Evolutionary conservation across 2,797 vertebrate species (phyloP), one percentile per base, ranked within the genome.

Genomic region (Diplodus puntazzo): DNA sequence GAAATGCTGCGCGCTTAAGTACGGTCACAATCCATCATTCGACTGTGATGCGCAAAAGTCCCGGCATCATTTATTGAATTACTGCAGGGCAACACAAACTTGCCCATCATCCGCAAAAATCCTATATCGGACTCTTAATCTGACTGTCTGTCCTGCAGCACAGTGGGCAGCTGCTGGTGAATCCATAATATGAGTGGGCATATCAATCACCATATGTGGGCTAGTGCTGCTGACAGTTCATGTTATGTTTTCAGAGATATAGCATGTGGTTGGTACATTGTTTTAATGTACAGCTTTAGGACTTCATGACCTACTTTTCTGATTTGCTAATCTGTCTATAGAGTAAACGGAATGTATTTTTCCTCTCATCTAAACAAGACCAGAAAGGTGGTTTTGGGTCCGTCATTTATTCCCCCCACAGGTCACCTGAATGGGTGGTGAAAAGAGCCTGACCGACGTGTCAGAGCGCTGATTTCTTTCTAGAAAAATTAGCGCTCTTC

Each of bases 391-490:
- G 14, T 59, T 74, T 64, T 54, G 18, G 64, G 63, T 64, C 60
- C 57, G 30, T 42, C 10, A 14, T 84, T 79, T 76, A 76, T 81
- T 84, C 80, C 78, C 59, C 39, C 61, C 64, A 69, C 64, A 78
- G 77, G 74, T 83, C 79, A 66, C 58, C 48, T 83, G 81, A 82
- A 84, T 76, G 84, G 68, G 82, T 75, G 78, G 75, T 81, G 68
- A 58, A 48, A 60, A 39, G 16, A 54, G 34, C 73, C 79, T 58
- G 68, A 81, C 75, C 65, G 49, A 80, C 7, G 2, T 58, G 59
- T 64, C 58, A 30, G 45, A 74, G 52, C 5, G 17, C 78, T 59
- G 42, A 81, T 77, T 81, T 80, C 5, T 61, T 79, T 63, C 0
- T 0, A 60, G 23, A 30, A n/a, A 73, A 83, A 73, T 65, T 34